Evolutionary conservation across 2,113 vertebrate species (phyloP), one percentile per base, ranked within the genome.

Genomic region (Heterocephalus glaber): DNA sequence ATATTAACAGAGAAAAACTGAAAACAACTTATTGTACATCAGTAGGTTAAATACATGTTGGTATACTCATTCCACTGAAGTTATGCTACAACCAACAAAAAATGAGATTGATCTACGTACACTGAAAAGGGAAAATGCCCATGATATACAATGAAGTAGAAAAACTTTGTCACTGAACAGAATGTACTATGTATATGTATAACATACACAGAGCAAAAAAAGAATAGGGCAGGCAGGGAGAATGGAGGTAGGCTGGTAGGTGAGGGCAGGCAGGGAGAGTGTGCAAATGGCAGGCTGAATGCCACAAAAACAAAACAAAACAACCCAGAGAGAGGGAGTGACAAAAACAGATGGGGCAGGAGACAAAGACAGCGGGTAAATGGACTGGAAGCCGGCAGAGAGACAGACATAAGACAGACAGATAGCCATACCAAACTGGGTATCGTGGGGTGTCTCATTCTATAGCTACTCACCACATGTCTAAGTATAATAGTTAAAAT

Each of bases 31-130:
- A 89, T 14, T 72, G 66, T 8, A 70, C 52, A 82, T 70, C 44
- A 85, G 60, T 66, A 54, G 2, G 47, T 95, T 94, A 90, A 90
- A 86, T 82, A 95, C 65, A 83, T 82, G 22, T 5, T 61, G 56
- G 33, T 80, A 72, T 3, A 61, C 22, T 80, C 16, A 92, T 35
- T 58, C 60, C 33, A 72, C 22, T 86, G 47, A 90, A 95, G 88
- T 88, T 66, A 88, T 66, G 30, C 63, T 80, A n/a, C 20, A 85
- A 84, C 0, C 85, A 56, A 82, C 54, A 44, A 49, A 92, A 77
- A 89, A 54, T 58, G n/a, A 86, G 7, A 49, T 9, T 65, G 85
- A 87, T 61, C 52, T 82, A 1, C 30, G 41, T 47, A 54, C 35
- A 74, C 38, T 38, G 4, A 58, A 93, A 93, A 85, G 17, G 22